Evolutionary conservation across 2,888 invertebrate species (phyloP), one percentile per base, ranked within the genome.

Genomic region (Volucella inanis): DNA sequence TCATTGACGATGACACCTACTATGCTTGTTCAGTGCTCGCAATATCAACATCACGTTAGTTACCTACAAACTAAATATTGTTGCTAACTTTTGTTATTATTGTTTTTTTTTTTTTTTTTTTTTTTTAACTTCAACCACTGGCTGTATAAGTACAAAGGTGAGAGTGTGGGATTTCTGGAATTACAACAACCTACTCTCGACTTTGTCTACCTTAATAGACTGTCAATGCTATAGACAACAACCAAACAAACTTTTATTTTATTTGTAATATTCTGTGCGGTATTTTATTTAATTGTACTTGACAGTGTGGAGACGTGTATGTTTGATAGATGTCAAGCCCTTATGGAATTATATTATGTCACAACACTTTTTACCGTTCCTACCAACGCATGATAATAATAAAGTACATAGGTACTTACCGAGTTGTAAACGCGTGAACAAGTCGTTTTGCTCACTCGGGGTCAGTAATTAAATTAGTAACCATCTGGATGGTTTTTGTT

Each of bases 101-200:
- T 18, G 18, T 38, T 41, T 74, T 38, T 65, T 57, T 12, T 55
- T 14, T 72, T 10, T 18, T 11, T 47, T 38, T 50, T 76, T 57
- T 62, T 14, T 39, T n/a, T 31, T 70, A 49, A 57, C 39, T 54
- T n/a, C 45, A 45, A 41, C 6, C 10, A 52, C 41, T 18, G 55
- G 47, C 67, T 77, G 55, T 45, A 65, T 79, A 84, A 59, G 55
- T 47, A 80, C 57, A 55, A 80, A 70, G 80, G 65, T 71, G 75
- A 80, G 75, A 84, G 84, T 80, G 84, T 84, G 83, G 83, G 84
- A 80, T 84, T 75, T 79, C 75, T 75, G 18, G 79, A 84, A 74
- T 79, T 79, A 22, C 47, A 84, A 14, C 79, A 75, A 79, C 79
- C 74, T 65, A 78, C 83, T 83, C 52, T 68, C 49, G 49, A 31